These are phyloP conservation scores for Threskiornis aethiopicus DNA, from an alignment of 2,797 vertebrate genomes.

Conservation along the genomic window DNA sequence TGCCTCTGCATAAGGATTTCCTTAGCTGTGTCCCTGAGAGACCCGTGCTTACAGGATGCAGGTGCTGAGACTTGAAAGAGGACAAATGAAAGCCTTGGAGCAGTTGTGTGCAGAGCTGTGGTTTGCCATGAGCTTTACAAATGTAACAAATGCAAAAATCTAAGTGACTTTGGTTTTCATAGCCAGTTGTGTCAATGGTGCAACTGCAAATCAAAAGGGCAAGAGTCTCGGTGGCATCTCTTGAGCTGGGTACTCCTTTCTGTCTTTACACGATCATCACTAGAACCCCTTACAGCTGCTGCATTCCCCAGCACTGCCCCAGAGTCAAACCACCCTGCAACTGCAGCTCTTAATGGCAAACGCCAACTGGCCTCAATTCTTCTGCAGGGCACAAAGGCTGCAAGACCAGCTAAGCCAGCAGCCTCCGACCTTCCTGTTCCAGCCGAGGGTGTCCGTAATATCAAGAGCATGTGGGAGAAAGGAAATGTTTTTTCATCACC, in stretches of 20 bases:
- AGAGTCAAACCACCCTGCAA: background rate
- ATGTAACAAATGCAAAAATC: background rate
- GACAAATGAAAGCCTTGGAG: background rate
- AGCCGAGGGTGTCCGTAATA: conserved; percentile 87
- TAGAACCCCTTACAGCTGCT: background rate
- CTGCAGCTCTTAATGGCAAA: background rate
- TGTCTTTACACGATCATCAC: background rate
- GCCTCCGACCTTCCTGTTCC: conserved; percentile 89
- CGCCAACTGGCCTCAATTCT: background rate
- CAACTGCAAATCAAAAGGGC: background rate
- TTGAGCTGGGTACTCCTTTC: background rate
- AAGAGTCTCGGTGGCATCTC: background rate
- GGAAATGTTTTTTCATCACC: conserved; percentile 89
- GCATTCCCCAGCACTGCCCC: background rate
- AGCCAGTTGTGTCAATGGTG: background rate
- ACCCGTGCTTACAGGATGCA: background rate
- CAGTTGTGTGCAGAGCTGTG: background rate
- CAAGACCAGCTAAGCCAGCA: conserved; percentile 82
- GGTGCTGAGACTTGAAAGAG: background rate
- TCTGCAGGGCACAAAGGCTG: conserved; percentile 85
- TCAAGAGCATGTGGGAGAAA: conserved; percentile 99
- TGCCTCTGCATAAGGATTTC: background rate
- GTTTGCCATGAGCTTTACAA: background rate
- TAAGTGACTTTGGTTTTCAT: background rate
- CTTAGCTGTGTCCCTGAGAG: background rate